phyloP scores from a whole-genome alignment of 2,797 vertebrate genomes.

The Cottoperca gobio region DNA sequence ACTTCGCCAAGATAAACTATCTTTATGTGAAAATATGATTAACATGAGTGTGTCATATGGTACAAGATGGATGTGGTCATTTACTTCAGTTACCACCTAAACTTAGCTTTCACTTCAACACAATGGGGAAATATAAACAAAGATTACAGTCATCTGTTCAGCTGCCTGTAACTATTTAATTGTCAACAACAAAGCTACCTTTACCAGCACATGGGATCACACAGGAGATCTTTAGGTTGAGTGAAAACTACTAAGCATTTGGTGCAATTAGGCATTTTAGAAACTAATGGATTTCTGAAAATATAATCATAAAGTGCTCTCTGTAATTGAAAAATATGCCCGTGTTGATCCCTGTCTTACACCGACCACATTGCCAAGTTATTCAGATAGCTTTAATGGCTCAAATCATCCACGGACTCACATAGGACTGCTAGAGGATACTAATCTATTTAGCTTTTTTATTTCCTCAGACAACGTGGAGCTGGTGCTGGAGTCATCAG shows the following conservation, averaged over 20 bases:
- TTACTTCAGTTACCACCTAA: neutral
- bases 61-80: neutral
- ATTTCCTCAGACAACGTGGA: conserved; percentile 75
- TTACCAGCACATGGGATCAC: neutral
- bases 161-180: conserved; percentile 12
- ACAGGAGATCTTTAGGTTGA: conserved; percentile 16
- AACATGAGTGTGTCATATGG: neutral
- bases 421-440: neutral
- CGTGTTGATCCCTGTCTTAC: neutral
- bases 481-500: conserved; percentile 65
- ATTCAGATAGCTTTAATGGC: neutral
- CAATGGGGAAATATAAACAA: conserved; percentile 14
- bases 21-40: neutral
- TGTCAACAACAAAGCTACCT: conserved; percentile 27
- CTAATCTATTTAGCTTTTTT: neutral
- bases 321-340: neutral
- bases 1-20: neutral
- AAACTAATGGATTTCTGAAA: neutral
- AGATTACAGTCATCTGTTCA: conserved; percentile 9
- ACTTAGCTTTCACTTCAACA: conserved; percentile 27
- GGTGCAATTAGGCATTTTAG: neutral
- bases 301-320: neutral
- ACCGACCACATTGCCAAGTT: neutral
- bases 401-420: neutral
- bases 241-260: conserved; percentile 32